Evolutionary conservation across 2,797 vertebrate genomes (phyloP).

Genomic region (Sphenodon punctatus): DNA sequence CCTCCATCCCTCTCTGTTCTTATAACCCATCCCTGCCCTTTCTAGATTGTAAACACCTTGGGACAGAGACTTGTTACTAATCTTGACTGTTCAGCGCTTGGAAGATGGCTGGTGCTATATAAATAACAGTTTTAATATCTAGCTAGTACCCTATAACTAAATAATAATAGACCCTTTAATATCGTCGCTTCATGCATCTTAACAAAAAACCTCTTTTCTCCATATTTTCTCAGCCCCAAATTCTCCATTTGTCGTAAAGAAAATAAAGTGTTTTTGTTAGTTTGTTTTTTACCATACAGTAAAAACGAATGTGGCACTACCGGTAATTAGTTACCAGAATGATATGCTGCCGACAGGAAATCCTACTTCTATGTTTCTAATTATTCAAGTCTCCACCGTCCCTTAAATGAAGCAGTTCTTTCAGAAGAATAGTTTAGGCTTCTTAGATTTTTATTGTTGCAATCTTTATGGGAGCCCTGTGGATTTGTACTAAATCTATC

Average conservation of each 20-base stretch:
- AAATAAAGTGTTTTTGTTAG: not conserved
- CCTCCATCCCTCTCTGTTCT: too few species aligned
- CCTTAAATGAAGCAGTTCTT: constrained; percentile 23
- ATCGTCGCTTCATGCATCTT: not conserved
- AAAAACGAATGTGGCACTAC: not conserved
- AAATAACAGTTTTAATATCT: too few species aligned
- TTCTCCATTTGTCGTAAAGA: constrained; percentile 14
- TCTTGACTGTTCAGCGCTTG: too few species aligned
- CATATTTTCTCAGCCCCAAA: constrained; percentile 8
- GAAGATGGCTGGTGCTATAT: too few species aligned
- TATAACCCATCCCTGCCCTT: too few species aligned
- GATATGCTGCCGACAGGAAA: not conserved
- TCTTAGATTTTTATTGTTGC: not conserved
- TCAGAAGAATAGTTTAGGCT: not conserved
- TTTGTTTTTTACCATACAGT: too few species aligned
- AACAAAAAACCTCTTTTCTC: constrained; percentile 9
- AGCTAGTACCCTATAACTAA: too few species aligned
- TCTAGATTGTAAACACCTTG: too few species aligned
- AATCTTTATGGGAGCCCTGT: too few species aligned
- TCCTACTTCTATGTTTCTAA: constrained; percentile 10
- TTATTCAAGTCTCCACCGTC: not conserved
- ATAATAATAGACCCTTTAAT: too few species aligned
- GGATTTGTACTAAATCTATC: not conserved
- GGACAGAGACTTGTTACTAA: too few species aligned
- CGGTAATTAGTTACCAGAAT: not conserved